Evolutionary conservation across 2,888 invertebrate species (phyloP), one percentile per base, ranked within the genome.

Genomic region (Plagiodera versicolora): DNA sequence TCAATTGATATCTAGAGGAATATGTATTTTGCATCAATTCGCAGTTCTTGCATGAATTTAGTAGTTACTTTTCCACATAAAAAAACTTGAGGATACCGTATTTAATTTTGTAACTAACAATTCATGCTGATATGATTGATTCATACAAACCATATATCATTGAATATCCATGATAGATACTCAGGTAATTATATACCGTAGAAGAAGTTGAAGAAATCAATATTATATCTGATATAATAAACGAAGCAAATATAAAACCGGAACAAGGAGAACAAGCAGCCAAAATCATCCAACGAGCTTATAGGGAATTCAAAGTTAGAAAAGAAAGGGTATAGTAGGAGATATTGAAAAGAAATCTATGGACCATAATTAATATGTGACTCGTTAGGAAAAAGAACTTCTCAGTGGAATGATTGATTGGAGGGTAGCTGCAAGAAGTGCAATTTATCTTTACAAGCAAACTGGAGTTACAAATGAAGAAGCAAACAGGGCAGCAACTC

Each of bases 401-500:
- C 65, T 80, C 9, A 67, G 67, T 17, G 80, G 80, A 14, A 75
- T 79, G 68, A 72, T 80, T 6, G 80, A 81, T 63, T 80, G 80
- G 81, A 70, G 80, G 60, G 72, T 77, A 16, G 80, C 80, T 0
- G 79, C 80, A 18, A 72, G 77, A 62, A 77, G 77, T 50, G 79
- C 79, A 1, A 77, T 79, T 24, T 65, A 68, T 28, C 67, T 80
- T 6, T 80, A 80, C 58, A 67, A 77, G 54, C 74, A 74, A 64
- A 75, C 77, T 18, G 79, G 79, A 4, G 78, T 77, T 0, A 75
- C 78, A 1, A 67, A 72, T 49, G 77, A 77, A 67, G 80, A 80
- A 65, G 79, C 78, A 2, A 74, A 77, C 48, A 67, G 78, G 47
- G 80, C 80, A 6, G 80, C 80, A 5, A 79, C 77, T 9, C 60